phyloP scores from a whole-genome alignment of 2,797 vertebrate species.

The Microctenopoma stevenorrisi region DNA sequence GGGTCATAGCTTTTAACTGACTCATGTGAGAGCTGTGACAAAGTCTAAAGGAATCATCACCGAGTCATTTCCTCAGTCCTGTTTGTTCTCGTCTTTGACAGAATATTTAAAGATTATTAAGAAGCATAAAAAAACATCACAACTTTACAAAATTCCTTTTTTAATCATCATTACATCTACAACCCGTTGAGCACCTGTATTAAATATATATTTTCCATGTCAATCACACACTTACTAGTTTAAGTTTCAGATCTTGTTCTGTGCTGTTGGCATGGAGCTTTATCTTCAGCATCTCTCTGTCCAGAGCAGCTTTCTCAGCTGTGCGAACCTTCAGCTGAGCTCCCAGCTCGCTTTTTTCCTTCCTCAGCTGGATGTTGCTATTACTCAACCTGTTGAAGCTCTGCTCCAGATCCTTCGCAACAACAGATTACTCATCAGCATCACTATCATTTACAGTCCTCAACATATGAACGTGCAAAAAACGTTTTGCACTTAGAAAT shows the following conservation, averaged over 20 bases:
- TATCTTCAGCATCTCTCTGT: slow-evolving; percentile 59
- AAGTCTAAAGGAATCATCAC: slow-evolving; percentile 4
- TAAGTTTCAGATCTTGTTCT: slow-evolving; percentile 2
- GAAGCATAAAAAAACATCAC: background rate
- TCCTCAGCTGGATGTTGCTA: slow-evolving; percentile 69
- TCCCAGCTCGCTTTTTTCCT: slow-evolving; percentile 77
- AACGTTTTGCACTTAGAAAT: background rate
- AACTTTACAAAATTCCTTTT: background rate
- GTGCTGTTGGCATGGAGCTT: slow-evolving; percentile 72
- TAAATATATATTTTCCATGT: background rate
- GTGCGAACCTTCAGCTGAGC: slow-evolving; percentile 76
- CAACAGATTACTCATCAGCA: slow-evolving; percentile 10
- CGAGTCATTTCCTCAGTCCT: background rate
- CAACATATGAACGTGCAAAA: background rate
- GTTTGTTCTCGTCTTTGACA: background rate
- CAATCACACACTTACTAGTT: slow-evolving; percentile 66
- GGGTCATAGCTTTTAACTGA: background rate
- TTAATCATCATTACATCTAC: background rate
- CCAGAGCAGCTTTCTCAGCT: slow-evolving; percentile 71
- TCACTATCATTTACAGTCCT: slow-evolving; percentile 3
- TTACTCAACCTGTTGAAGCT: slow-evolving; percentile 74
- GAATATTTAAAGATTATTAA: background rate
- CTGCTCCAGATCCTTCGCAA: slow-evolving; percentile 79
- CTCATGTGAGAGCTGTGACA: slow-evolving; percentile 28
- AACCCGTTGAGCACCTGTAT: background rate